Evolutionary conservation across 2,113 vertebrate species (phyloP).

Genomic region (Callaeas wilsoni): DNA sequence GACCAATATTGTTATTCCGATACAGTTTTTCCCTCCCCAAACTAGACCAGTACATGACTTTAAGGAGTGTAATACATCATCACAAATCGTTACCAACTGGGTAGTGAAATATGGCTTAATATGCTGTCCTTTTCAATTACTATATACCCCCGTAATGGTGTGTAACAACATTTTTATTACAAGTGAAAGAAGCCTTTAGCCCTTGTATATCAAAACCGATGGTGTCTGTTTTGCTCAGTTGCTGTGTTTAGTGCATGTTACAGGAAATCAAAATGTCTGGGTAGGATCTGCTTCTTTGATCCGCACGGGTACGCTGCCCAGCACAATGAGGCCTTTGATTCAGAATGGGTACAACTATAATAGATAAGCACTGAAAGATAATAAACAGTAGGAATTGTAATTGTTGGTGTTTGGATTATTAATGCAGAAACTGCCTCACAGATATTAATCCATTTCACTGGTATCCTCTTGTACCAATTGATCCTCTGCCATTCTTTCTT

Average conservation of each 20-base stretch:
- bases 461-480: slow-evolving; percentile 40
- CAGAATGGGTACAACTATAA: slow-evolving; percentile 15
- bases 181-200: neutral
- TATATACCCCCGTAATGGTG: neutral
- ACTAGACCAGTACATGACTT: neutral
- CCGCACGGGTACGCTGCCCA: neutral
- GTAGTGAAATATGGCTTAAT: neutral
- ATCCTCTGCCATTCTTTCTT: slow-evolving; percentile 27
- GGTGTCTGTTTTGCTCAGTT: neutral
- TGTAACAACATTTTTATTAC: neutral
- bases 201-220: neutral
- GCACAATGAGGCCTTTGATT: slow-evolving; percentile 14
- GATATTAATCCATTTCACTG: slow-evolving; percentile 36
- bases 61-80: neutral
- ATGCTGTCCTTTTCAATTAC: neutral
- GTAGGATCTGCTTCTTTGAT: neutral
- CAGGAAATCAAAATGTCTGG: neutral
- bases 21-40: neutral
- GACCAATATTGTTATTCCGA: neutral
- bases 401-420: slow-evolving; percentile 47
- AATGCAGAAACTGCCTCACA: slow-evolving; percentile 29
- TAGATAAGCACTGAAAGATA: slow-evolving; percentile 26
- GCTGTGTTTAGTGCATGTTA: neutral
- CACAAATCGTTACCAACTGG: neutral
- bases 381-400: slow-evolving; percentile 23